These are phyloP conservation scores for Sebastes schlegelii DNA, from an alignment of 2,113 vertebrate species.

Conservation along the genomic window DNA sequence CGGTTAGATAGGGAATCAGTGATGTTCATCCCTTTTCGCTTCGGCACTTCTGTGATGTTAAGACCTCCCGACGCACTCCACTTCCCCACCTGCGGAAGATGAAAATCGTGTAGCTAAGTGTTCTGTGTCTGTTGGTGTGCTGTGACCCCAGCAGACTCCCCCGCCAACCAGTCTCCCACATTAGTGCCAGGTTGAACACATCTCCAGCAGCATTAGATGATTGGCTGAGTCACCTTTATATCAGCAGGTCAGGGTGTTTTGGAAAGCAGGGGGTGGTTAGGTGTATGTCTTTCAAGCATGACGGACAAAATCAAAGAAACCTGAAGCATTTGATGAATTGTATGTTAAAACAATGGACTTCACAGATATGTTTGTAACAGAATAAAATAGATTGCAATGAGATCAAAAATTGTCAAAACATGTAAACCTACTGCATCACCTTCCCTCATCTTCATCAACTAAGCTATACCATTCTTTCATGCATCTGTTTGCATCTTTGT, in stretches of 20 bases:
- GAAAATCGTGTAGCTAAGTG: slow-evolving; percentile 70
- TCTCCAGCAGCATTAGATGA: slow-evolving; percentile 75
- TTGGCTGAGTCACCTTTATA: slow-evolving; percentile 70
- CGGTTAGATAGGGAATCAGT: slow-evolving; percentile 97
- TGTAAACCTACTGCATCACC: not conserved
- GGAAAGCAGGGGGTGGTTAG: slow-evolving; percentile 27
- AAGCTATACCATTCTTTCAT: not conserved
- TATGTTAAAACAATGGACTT: not conserved
- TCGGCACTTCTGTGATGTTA: slow-evolving; percentile 95
- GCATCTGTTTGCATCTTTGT: not conserved
- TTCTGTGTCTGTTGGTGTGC: slow-evolving; percentile 47
- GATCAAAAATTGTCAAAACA: not conserved
- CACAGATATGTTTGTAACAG: not conserved
- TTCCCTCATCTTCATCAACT: not conserved
- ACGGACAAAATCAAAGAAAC: slow-evolving; percentile 47
- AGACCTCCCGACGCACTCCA: slow-evolving; percentile 94
- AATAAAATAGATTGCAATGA: not conserved
- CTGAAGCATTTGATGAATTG: slow-evolving; percentile 20
- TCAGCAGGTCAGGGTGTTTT: slow-evolving; percentile 45
- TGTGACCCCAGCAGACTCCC: slow-evolving; percentile 56
- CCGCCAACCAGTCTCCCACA: slow-evolving; percentile 52
- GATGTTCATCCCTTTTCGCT: slow-evolving; percentile 94
- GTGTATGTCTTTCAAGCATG: slow-evolving; percentile 36
- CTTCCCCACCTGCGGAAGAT: slow-evolving; percentile 91
- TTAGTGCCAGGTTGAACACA: slow-evolving; percentile 63